phyloP scores from a whole-genome alignment of 2,888 invertebrate species.

The Trissonchulus latispiculum region DNA sequence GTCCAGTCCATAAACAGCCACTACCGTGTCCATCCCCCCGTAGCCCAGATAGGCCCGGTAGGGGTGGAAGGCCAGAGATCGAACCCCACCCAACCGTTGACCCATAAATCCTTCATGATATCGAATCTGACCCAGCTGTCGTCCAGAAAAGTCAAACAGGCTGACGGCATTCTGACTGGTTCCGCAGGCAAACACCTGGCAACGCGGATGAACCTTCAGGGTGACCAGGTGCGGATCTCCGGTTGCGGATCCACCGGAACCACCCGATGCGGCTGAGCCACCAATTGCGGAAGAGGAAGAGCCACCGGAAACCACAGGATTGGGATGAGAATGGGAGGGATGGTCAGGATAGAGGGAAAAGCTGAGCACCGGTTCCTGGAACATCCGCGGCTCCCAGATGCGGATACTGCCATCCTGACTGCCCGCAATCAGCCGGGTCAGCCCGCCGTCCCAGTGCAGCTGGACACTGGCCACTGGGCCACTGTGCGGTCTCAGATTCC shows the following conservation, averaged over 20 bases:
- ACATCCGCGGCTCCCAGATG: constrained; percentile 51
- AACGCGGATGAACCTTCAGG: constrained; percentile 67
- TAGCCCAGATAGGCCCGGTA: constrained; percentile 53
- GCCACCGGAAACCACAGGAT: too few species aligned
- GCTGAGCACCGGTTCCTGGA: constrained; percentile 31
- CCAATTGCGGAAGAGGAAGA: not conserved
- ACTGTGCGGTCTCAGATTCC: constrained; percentile 27
- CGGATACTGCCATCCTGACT: constrained; percentile 64
- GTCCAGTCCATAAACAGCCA: not conserved
- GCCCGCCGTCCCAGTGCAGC: constrained; percentile 22
- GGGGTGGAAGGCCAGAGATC: constrained; percentile 79
- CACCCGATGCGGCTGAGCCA: not conserved
- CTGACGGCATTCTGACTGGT: constrained; percentile 49
- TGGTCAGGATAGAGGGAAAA: not conserved
- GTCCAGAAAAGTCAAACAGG: constrained; percentile 53
- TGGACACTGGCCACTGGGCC: constrained; percentile 23
- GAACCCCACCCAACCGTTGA: constrained; percentile 72
- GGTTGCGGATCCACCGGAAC: constrained; percentile 49
- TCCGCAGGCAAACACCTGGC: constrained; percentile 66
- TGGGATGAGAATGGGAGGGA: too few species aligned
- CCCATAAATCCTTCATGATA: constrained; percentile 83
- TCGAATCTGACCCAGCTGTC: constrained; percentile 64
- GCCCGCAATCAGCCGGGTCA: constrained; percentile 32
- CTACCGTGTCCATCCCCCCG: constrained; percentile 1
- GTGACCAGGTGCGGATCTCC: constrained; percentile 52